Conservation (phyloP, 2,888 invertebrate species). For the Temnothorax rugatulus region DNA sequence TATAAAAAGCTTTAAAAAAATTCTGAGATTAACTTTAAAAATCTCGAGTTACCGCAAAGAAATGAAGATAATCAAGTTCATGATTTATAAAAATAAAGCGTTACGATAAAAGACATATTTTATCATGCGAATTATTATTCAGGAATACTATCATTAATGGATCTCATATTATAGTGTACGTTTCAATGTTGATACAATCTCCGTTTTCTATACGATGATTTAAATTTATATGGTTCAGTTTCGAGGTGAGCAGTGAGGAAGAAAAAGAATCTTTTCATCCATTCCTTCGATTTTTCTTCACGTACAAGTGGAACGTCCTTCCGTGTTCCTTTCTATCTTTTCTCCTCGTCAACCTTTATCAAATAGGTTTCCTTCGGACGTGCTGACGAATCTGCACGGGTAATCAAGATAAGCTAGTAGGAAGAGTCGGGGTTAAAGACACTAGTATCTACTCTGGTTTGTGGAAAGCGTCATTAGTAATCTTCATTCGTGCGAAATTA, state of each 20-base stretch:
- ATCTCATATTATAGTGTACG: not conserved
- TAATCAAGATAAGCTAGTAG: slow-evolving; percentile 70
- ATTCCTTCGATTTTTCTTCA: slow-evolving; percentile 46
- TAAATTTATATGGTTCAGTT: slow-evolving; percentile 21
- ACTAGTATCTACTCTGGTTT: slow-evolving; percentile 54
- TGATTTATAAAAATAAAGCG: not conserved
- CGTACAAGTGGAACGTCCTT: not conserved
- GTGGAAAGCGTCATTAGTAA: slow-evolving; percentile 56
- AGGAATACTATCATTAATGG: not conserved
- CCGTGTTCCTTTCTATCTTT: not conserved
- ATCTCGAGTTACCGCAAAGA: not conserved
- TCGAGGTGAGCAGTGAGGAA: not conserved
- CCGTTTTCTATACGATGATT: not conserved
- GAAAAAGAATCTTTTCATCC: slow-evolving; percentile 25
- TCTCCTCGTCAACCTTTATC: slow-evolving; percentile 51
- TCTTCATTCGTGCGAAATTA: slow-evolving; percentile 35
- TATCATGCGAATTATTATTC: not conserved
- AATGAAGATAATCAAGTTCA: not conserved
- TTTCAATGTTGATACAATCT: not conserved
- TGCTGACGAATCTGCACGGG: slow-evolving; percentile 65
- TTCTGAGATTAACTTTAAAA: not conserved
- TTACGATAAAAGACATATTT: not conserved
- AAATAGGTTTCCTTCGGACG: slow-evolving; percentile 54
- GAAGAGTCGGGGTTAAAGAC: slow-evolving; percentile 7
- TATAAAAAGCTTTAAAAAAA: not conserved